phyloP scores from a whole-genome alignment of 1,140 invertebrate species.

The Pissodes strobi region DNA sequence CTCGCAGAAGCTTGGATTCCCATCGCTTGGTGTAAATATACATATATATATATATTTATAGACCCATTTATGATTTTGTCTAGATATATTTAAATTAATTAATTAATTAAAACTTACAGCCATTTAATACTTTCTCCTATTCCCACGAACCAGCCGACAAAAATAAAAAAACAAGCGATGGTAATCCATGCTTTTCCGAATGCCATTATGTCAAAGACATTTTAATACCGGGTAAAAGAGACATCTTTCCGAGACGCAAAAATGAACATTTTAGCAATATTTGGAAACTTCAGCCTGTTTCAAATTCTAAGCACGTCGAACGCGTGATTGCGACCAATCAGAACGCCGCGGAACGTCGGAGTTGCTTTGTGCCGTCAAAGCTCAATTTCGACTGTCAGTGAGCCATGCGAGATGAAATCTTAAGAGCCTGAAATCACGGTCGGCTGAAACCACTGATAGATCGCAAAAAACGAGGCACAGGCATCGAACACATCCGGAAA shows the following conservation, averaged over 20 bases:
- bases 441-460: background rate
- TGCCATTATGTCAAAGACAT: conserved; percentile 23
- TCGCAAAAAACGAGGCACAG: background rate
- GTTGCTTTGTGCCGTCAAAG: conserved; percentile 25
- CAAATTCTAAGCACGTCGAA: conserved; percentile 14
- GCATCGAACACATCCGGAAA: no score
- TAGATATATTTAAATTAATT: no score
- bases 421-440: conserved; percentile 8
- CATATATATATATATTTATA: no score
- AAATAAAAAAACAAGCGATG: conserved; percentile 27
- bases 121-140: conserved; percentile 31
- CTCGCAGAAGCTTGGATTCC: no score
- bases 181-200: conserved; percentile 8
- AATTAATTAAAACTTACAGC: no score
- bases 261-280: background rate
- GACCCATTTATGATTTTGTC: no score
- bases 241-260: conserved; percentile 6
- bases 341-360: background rate
- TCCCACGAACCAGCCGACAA: conserved; percentile 13
- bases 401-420: conserved; percentile 11
- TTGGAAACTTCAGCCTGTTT: background rate
- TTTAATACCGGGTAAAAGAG: conserved; percentile 1
- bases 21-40: no score
- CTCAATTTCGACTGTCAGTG: conserved; percentile 25
- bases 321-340: conserved; percentile 18